phyloP scores from a whole-genome alignment of 2,113 vertebrate genomes.

The Conger conger region DNA sequence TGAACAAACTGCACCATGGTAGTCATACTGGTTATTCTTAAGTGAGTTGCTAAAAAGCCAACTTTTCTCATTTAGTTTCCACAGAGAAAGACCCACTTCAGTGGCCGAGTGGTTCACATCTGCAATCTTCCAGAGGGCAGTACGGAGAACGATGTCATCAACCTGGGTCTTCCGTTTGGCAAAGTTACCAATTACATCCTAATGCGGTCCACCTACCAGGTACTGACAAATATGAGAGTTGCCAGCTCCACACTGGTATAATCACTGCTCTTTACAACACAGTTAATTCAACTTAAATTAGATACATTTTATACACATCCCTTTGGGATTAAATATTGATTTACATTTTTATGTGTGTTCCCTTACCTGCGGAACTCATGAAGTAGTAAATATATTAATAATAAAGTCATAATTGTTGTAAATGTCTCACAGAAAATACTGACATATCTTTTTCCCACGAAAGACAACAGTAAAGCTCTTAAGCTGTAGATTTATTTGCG shows the following conservation, averaged over 20 bases:
- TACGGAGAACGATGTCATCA: slow-evolving; percentile 96
- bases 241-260: not conserved
- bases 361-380: not conserved
- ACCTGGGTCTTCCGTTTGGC: slow-evolving; percentile 93
- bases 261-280: not conserved
- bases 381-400: not conserved
- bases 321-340: not conserved
- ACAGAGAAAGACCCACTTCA: slow-evolving; percentile 68
- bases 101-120: slow-evolving; percentile 91
- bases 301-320: not conserved
- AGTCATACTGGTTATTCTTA: not conserved
- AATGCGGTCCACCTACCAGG: slow-evolving; percentile 98
- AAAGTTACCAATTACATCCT: slow-evolving; percentile 99
- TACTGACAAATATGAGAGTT: slow-evolving; percentile 41
- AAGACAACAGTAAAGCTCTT: not conserved
- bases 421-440: not conserved
- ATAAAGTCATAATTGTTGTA: not conserved
- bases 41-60: not conserved
- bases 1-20: too few species aligned
- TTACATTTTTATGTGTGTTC: not conserved
- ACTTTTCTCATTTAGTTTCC: slow-evolving; percentile 61
- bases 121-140: slow-evolving; percentile 96
- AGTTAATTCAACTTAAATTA: not conserved
- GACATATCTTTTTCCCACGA: not conserved
- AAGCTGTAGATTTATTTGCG: not conserved